Conservation (phyloP, 2,113 vertebrate species). For the Sinocyclocheilus anophthalmus region DNA sequence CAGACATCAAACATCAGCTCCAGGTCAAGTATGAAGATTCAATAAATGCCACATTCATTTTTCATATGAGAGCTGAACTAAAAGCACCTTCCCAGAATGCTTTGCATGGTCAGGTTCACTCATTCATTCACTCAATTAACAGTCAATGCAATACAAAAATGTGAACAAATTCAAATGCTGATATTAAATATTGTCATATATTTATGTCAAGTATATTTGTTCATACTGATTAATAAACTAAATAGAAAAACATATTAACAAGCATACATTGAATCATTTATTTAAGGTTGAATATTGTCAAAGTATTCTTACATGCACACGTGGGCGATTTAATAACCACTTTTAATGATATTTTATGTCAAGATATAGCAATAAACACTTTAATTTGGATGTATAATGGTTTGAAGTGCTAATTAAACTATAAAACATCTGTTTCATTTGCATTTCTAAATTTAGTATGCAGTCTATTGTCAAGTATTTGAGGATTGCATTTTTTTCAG, state of each 20-base stretch:
- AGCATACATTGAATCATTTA: background rate
- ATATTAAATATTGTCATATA: background rate
- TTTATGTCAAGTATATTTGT: background rate
- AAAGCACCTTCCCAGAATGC: background rate
- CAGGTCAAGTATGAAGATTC: no score
- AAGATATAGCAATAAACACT: background rate
- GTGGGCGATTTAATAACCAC: slow-evolving; percentile 11
- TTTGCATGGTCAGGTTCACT: background rate
- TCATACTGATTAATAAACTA: background rate
- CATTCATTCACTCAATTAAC: background rate
- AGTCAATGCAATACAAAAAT: background rate
- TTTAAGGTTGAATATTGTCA: background rate
- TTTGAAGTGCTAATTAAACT: background rate
- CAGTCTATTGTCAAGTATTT: background rate
- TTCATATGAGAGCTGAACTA: background rate
- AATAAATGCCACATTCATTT: background rate
- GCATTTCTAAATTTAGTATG: background rate
- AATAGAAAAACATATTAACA: background rate
- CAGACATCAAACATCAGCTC: background rate
- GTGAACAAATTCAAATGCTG: background rate
- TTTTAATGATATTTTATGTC: background rate
- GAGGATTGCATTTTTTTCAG: background rate
- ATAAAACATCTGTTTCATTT: background rate
- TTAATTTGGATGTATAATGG: background rate
- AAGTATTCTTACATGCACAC: background rate